Evolutionary conservation across 2,113 vertebrate genomes (phyloP).

Genomic region (Pluvianellus socialis): DNA sequence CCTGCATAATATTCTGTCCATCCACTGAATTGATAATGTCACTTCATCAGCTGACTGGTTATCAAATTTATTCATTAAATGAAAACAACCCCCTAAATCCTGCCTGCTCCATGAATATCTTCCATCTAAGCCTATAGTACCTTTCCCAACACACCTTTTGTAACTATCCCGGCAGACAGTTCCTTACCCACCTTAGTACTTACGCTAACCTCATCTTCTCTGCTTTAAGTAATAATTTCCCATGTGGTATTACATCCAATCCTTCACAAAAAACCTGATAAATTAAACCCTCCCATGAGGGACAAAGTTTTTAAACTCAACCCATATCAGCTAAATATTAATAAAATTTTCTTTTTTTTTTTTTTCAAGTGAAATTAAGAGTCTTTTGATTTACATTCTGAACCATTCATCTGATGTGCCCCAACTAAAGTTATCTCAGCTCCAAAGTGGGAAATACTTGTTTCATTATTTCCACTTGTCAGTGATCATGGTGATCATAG

Average conservation of each 20-base stretch:
- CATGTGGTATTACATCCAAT: background rate
- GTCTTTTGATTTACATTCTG: background rate
- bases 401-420: background rate
- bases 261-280: background rate
- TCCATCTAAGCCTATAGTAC: background rate
- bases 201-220: background rate
- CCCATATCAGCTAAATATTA: background rate
- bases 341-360: background rate
- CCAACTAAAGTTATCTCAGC: background rate
- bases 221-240: background rate
- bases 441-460: background rate
- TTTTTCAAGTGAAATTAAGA: background rate
- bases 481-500: background rate
- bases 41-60: background rate
- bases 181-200: background rate
- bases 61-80: background rate
- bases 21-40: background rate
- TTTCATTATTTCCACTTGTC: background rate
- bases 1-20: background rate
- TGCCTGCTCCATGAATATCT: background rate
- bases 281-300: background rate
- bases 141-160: background rate
- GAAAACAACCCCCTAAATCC: background rate
- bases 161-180: background rate
- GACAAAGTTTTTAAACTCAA: background rate